Evolutionary conservation across 2,888 invertebrate species (phyloP), one percentile per base, ranked within the genome.

Genomic region (Seira sanloemensis): DNA sequence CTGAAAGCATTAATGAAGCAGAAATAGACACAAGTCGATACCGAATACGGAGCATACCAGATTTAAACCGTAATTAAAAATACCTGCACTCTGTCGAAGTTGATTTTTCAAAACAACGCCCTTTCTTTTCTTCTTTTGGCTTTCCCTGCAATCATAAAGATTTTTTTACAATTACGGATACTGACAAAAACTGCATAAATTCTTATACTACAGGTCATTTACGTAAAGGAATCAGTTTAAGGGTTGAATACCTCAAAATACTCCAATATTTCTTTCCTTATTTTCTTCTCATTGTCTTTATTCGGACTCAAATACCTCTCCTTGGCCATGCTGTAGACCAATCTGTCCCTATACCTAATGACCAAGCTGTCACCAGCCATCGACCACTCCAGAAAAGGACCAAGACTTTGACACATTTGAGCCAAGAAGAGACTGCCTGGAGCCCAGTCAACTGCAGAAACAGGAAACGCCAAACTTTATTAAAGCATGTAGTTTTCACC

Each of bases 341-440:
- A 93, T 37, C 91, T 91, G 89, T 94, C 93, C 75, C 94, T 92
- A 94, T 95, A 95, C 84, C 94, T 93, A 12, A 94, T 93, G 0
- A 94, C 93, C 2, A 94, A 92, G 12, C 93, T 93, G 78, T 92
- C 92, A 87, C 94, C 94, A 23, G 92, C 91, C 71, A 92, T 88
- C 18, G 92, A 91, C 93, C 94, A 94, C 86, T 94, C 93, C 84
- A 95, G 91, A 92, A 95, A 95, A 16, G 94, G 94, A 1, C 94
- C 92, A 88, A 95, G 91, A 87, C 94, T 92, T 86, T 94, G 94
- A 7, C 93, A 93, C 78, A 95, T 91, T 90, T 94, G 93, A 58
- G 94, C 94, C 94, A 94, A 94, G 90, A 94, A 93, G 83, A 95
- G 91, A 84, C 94, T 94, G 7, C 94, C 94, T 1, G 94, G 94